Percentiles rank a stretch among this genome's conserved stretches.
Evolutionary conservation across 2,888 invertebrate species (phyloP).

Genomic region (Coelinius sp.): DNA sequence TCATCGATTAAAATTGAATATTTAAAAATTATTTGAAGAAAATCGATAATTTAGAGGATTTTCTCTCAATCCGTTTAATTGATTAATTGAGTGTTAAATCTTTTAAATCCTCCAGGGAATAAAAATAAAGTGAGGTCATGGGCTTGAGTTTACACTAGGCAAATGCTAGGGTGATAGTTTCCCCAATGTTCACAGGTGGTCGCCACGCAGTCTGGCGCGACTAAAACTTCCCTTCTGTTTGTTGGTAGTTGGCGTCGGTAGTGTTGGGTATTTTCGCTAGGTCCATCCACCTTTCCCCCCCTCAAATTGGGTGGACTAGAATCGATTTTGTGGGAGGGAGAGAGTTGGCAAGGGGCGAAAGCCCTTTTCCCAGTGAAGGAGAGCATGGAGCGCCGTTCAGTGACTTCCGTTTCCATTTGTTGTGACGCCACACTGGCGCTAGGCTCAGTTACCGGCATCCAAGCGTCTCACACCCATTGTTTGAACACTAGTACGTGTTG

Average conservation of each 20-base stretch:
- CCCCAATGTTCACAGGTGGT: constrained; percentile 63
- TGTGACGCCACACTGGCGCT: constrained; percentile 55
- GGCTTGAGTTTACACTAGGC: not conserved
- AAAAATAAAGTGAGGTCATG: not conserved
- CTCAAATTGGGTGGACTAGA: not conserved
- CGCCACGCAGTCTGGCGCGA: constrained; percentile 64
- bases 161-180: constrained; percentile 49
- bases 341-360: constrained; percentile 15
- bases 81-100: not conserved
- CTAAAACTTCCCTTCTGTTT: constrained; percentile 32
- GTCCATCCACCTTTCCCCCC: too few species aligned
- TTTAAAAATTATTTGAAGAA: not conserved
- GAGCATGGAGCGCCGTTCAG: constrained; percentile 48
- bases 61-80: not conserved
- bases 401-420: constrained; percentile 59
- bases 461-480: not conserved
- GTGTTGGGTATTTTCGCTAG: not conserved
- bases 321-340: constrained; percentile 7
- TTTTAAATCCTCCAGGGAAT: constrained; percentile 13
- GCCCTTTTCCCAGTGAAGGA: constrained; percentile 18
- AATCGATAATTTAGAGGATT: not conserved
- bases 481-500: constrained; percentile 10
- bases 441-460: constrained; percentile 15
- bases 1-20: not conserved
- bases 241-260: not conserved